Evolutionary conservation across 2,113 vertebrate genomes (phyloP), one percentile per base, ranked within the genome.

Genomic region (Epinephelus cyanopodus): DNA sequence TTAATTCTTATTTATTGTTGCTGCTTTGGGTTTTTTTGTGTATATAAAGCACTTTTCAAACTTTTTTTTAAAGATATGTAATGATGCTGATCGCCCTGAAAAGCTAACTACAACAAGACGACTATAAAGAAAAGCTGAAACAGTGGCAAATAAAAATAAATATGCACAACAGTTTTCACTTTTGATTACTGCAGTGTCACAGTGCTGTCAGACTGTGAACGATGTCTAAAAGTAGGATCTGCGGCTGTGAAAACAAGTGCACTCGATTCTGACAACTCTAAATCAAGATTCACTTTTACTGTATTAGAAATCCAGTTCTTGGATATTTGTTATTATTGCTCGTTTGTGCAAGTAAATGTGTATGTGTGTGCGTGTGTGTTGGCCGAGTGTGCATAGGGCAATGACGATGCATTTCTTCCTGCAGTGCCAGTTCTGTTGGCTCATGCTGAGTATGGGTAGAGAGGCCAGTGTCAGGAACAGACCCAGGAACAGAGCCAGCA

Each of bases 401-500:
- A 71, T 74, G 65, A 81, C 54, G 42, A 15, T 64, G 52, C 67
- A 77, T 6, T 62, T 83, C 42, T 66, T 48, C 14, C 62, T 62
- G 45, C 17, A 52, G 19, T 47, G 77, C 61, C 61, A 69, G 56
- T 65, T 85, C 53, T 56, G 56, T 64, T 84, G 52, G 33, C 63
- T 68, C 64, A 75, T 0, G 29, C 65, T 73, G 45, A 69, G 7
- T 57, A 53, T 74, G 27, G 23, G 18, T 58, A 77, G 72, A 81
- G 64, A 71, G 48, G 61, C 45, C 71, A 62, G 29, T 73, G 83
- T 79, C 33, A 81, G 80, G 72, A 77, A 63, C 61, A 85, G 58
- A 23, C 9, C 6, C 29, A 39, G 33, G 54, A 70, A 74, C 21
- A 45, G 23, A 66, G 62, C 54, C 63, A 70, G 52, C 25, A 45